These are phyloP conservation scores for Drosophila cardini DNA, from an alignment of 1,140 invertebrate species.

Conservation along the genomic window DNA sequence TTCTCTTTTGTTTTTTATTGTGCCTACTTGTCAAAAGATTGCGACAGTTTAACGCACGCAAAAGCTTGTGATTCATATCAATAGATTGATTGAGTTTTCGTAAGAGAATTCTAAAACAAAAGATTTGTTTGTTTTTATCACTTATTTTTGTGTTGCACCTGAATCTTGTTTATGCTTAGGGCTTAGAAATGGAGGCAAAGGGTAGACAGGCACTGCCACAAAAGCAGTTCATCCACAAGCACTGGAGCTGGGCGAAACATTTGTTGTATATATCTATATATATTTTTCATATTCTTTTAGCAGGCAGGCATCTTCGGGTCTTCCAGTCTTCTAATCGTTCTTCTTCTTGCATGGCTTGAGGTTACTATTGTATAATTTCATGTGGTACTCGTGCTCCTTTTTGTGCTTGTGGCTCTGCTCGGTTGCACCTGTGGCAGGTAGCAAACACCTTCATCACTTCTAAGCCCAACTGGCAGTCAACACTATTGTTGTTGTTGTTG, in stretches of 20 bases:
- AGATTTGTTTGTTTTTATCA: slow-evolving; percentile 71
- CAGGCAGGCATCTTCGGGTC: slow-evolving; percentile 63
- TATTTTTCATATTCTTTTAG: slow-evolving; percentile 28
- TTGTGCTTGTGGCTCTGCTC: slow-evolving; percentile 33
- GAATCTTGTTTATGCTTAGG: neutral
- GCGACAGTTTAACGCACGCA: slow-evolving; percentile 75
- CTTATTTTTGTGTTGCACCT: slow-evolving; percentile 59
- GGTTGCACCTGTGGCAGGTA: slow-evolving; percentile 7
- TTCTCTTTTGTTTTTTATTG: too few species aligned
- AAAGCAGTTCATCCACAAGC: slow-evolving; percentile 3
- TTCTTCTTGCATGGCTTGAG: slow-evolving; percentile 31
- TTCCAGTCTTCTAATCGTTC: slow-evolving; percentile 45
- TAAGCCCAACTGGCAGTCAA: slow-evolving; percentile 36
- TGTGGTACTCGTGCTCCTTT: slow-evolving; percentile 33
- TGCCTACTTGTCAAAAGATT: slow-evolving; percentile 49
- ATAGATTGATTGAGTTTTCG: slow-evolving; percentile 70
- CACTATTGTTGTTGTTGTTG: slow-evolving; percentile 42
- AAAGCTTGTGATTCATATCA: slow-evolving; percentile 59
- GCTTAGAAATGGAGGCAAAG: slow-evolving; percentile 1
- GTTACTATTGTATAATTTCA: slow-evolving; percentile 59
- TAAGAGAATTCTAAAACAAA: slow-evolving; percentile 75
- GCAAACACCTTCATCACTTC: slow-evolving; percentile 9
- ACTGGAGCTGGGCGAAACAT: slow-evolving; percentile 41
- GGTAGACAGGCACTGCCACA: slow-evolving; percentile 3
- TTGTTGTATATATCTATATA: slow-evolving; percentile 27